phyloP scores from a whole-genome alignment of 2,888 invertebrate genomes.

The Cerceris ruficornis region DNA sequence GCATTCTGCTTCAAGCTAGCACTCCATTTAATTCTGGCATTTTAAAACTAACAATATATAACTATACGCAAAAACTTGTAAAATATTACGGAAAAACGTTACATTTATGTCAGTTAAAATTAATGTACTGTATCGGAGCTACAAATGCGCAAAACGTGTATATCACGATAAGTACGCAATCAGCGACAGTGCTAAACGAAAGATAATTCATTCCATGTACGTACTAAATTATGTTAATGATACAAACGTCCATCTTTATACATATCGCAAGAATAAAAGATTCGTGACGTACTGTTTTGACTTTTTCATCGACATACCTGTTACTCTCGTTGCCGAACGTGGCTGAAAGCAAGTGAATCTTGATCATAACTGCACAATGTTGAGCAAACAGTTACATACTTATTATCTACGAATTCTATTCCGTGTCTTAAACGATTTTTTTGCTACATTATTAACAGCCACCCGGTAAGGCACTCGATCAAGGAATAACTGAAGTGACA shows the following conservation, averaged over 20 bases:
- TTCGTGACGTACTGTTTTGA: not conserved
- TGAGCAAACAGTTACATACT: too few species aligned
- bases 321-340: not conserved
- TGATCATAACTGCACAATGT: too few species aligned
- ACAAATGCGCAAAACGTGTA: slow-evolving; percentile 29
- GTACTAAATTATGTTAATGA: slow-evolving; percentile 8
- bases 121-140: too few species aligned
- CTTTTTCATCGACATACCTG: not conserved
- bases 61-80: not conserved
- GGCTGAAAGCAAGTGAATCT: too few species aligned
- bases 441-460: slow-evolving; percentile 32
- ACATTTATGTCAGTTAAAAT: too few species aligned
- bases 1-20: slow-evolving; percentile 9
- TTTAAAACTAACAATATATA: slow-evolving; percentile 8
- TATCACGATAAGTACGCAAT: slow-evolving; percentile 1
- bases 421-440: slow-evolving; percentile 8
- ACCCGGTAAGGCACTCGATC: slow-evolving; percentile 28
- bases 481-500: slow-evolving; percentile 33
- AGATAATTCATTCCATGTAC: slow-evolving; percentile 28
- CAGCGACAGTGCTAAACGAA: too few species aligned
- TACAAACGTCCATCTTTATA: slow-evolving; percentile 38
- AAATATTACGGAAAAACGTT: too few species aligned
- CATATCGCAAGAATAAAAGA: slow-evolving; percentile 48
- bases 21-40: slow-evolving; percentile 1
- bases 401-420: not conserved